phyloP scores from a whole-genome alignment of 2,888 invertebrate species.

The Rhyacophila evoluta region DNA sequence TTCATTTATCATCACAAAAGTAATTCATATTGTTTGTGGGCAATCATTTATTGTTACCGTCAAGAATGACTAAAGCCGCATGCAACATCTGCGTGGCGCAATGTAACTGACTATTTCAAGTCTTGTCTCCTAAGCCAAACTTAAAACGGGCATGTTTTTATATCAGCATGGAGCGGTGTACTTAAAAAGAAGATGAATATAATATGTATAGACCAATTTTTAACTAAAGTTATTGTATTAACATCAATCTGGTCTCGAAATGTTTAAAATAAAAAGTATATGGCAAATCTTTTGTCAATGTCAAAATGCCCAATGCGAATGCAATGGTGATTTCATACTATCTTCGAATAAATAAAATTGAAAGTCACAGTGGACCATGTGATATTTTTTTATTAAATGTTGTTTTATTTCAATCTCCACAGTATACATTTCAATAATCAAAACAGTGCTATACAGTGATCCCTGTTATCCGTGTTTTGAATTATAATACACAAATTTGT shows the following conservation, averaged over 20 bases:
- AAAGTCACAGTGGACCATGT: slow-evolving; percentile 54
- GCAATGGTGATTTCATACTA: slow-evolving; percentile 44
- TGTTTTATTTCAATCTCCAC: slow-evolving; percentile 44
- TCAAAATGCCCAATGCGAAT: slow-evolving; percentile 37
- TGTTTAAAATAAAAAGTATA: slow-evolving; percentile 28
- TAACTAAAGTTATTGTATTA: slow-evolving; percentile 29
- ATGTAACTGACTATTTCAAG: background rate
- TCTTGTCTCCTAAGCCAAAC: background rate
- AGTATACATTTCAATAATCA: background rate
- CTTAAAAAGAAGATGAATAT: slow-evolving; percentile 20
- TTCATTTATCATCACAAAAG: no score
- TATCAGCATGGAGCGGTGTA: slow-evolving; percentile 30
- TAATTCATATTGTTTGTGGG: no score
- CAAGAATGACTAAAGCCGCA: background rate
- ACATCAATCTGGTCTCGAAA: slow-evolving; percentile 40
- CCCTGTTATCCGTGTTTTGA: no score
- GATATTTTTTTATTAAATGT: slow-evolving; percentile 53
- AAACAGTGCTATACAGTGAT: no score
- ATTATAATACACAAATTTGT: no score
- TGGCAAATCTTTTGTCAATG: slow-evolving; percentile 37
- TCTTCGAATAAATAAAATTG: slow-evolving; percentile 47
- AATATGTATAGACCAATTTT: slow-evolving; percentile 30
- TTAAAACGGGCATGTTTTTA: slow-evolving; percentile 6
- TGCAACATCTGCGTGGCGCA: background rate
- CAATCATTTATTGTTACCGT: background rate